Evolutionary conservation across 2,888 invertebrate species (phyloP), one percentile per base, ranked within the genome.

Genomic region (Teleogryllus oceanicus): DNA sequence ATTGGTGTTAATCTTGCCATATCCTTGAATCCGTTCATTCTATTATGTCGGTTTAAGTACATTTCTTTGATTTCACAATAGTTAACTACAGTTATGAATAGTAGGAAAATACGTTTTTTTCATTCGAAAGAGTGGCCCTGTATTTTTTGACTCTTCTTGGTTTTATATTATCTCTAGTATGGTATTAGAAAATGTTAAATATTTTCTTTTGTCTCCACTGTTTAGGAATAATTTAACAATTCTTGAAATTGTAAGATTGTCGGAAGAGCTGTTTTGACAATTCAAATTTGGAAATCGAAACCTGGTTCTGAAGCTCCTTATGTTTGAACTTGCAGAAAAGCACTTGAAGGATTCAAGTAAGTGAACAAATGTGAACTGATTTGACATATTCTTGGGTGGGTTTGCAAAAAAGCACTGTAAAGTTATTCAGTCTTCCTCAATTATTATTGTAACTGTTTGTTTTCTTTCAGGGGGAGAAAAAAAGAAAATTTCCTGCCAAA

Each of bases 161-260:
- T 37, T 37, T 37, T 37, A 37, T 37, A 37, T 37, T 37, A 37
- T 1, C 37, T 37, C 8, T 1, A 37, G 1, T 37, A 37, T 37
- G 37, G 37, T 37, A 37, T 37, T 37, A 37, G 37, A 37, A 1
- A 5, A 37, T 37, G 37, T 37, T 37, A 37, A 37, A 74, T 74
- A 74, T 74, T 74, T 74, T 3, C 11, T n/a, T n/a, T 50, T 13
- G 1, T 13, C 24, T 16, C 79, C 79, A n/a, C 82, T 75, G 85
- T 86, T 74, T 86, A 93, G 98, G 84, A 99, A 98, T 87, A 99
- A 99, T 87, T 88, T 99, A 85, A 99, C 98, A 0, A 92, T 96
- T 74, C 87, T 98, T 85, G 98, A 99, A 87, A 92, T 93, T 3
- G 89, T 97, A 49, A 91, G 93, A 85, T 87, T 99, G 82, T 91